These are phyloP conservation scores for Drosophila imparisetae DNA, from an alignment of 2,888 invertebrate genomes.

Conservation along the genomic window DNA sequence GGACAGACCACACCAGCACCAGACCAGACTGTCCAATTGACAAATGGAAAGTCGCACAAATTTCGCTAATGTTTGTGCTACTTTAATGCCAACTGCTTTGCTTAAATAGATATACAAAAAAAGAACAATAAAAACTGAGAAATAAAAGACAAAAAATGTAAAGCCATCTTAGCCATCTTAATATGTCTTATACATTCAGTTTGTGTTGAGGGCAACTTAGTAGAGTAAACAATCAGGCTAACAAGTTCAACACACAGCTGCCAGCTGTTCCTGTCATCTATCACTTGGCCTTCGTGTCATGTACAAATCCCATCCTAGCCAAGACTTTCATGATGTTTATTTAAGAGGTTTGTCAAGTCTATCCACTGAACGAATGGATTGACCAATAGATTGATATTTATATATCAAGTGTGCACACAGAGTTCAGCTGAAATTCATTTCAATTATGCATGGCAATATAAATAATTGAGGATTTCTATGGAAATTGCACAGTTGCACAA, in stretches of 20 bases:
- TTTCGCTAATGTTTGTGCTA: slow-evolving; percentile 27
- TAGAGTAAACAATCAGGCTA: slow-evolving; percentile 66
- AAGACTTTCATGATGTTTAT: slow-evolving; percentile 27
- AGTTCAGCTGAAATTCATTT: slow-evolving; percentile 41
- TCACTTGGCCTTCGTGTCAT: slow-evolving; percentile 51
- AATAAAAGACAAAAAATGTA: background rate
- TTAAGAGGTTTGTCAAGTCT: slow-evolving; percentile 21
- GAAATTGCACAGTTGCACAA: slow-evolving; percentile 52
- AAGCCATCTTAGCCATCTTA: background rate
- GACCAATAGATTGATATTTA: slow-evolving; percentile 4
- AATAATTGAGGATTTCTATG: slow-evolving; percentile 50
- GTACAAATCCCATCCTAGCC: slow-evolving; percentile 10
- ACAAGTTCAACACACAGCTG: slow-evolving; percentile 64
- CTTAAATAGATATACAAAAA: background rate
- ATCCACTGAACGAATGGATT: slow-evolving; percentile 2
- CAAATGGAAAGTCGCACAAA: slow-evolving; percentile 55
- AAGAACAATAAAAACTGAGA: background rate
- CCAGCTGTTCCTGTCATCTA: slow-evolving; percentile 73
- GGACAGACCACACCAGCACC: background rate
- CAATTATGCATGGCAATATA: slow-evolving; percentile 48
- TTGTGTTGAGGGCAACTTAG: background rate
- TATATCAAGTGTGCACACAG: background rate
- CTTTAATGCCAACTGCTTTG: slow-evolving; percentile 29
- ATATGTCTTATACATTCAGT: background rate
- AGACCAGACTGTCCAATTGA: slow-evolving; percentile 45